These are phyloP conservation scores for Notechis scutatus DNA, from an alignment of 2,113 vertebrate species.

Conservation along the genomic window DNA sequence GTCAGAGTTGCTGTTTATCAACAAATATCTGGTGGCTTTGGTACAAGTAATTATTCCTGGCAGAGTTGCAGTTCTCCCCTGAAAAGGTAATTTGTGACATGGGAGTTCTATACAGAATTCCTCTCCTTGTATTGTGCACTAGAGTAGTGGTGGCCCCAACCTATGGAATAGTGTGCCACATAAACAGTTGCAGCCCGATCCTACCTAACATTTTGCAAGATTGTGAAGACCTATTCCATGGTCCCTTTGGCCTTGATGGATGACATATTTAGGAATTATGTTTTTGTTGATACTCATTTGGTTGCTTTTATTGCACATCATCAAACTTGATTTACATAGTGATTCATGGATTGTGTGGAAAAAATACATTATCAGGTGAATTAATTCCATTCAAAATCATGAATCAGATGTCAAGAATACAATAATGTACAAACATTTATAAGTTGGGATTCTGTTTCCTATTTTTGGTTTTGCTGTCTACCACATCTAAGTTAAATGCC, in stretches of 20 bases:
- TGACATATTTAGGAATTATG: neutral
- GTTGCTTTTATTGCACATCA: neutral
- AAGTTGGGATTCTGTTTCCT: neutral
- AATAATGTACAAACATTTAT: rapidly evolving
- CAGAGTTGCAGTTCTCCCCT: neutral
- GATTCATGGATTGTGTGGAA: neutral
- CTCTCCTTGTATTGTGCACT: neutral
- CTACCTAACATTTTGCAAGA: neutral
- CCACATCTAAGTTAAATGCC: neutral
- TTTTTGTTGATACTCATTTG: neutral
- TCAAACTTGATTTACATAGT: neutral
- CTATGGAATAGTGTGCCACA: neutral
- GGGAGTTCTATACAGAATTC: neutral
- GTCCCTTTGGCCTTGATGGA: neutral
- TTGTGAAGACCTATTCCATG: neutral
- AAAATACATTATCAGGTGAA: neutral
- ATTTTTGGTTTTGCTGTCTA: neutral
- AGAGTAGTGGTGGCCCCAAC: neutral
- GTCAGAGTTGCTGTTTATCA: neutral
- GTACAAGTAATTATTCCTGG: neutral
- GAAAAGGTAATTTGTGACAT: neutral
- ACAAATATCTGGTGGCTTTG: neutral
- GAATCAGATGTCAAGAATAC: neutral
- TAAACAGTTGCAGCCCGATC: neutral
- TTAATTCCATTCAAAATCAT: neutral